Conservation (phyloP, 2,797 vertebrate species). For the Peromyscus attwateri region DNA sequence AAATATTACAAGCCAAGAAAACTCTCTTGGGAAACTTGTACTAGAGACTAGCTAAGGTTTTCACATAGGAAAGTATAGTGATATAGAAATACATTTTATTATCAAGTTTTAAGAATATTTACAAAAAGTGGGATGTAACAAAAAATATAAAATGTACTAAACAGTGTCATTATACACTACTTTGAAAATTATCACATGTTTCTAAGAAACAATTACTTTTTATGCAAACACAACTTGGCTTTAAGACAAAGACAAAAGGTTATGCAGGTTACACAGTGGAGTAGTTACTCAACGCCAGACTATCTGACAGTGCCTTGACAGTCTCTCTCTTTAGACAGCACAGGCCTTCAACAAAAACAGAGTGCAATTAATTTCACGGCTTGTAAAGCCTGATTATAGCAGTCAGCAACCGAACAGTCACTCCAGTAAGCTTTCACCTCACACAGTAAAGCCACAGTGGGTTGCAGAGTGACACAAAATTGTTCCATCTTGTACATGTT, state of each 20-base stretch:
- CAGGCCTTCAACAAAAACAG: constrained; percentile 73
- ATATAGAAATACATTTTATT: constrained; percentile 92
- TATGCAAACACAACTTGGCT: constrained; percentile 81
- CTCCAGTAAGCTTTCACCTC: constrained; percentile 83
- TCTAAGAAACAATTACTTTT: constrained; percentile 86
- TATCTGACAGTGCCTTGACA: constrained; percentile 78
- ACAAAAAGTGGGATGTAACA: constrained; percentile 90
- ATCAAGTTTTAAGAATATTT: constrained; percentile 89
- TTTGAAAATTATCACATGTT: constrained; percentile 88
- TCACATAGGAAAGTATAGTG: constrained; percentile 77
- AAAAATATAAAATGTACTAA: constrained; percentile 90
- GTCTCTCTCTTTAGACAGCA: constrained; percentile 63
- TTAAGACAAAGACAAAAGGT: constrained; percentile 76
- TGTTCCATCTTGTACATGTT: neutral
- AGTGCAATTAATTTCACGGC: constrained; percentile 83
- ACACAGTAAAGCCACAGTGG: constrained; percentile 38
- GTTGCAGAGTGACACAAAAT: constrained; percentile 22
- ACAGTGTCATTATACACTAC: constrained; percentile 88
- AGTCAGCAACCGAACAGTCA: constrained; percentile 67
- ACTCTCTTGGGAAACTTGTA: constrained; percentile 39
- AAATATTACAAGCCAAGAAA: constrained; percentile 61
- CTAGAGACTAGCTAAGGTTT: constrained; percentile 63
- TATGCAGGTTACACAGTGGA: constrained; percentile 79
- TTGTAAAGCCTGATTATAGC: constrained; percentile 73
- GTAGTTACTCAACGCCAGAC: constrained; percentile 75